Base-by-base conservation (phyloP, 2,888 invertebrate species). In the Incurvaria masculella region DNA sequence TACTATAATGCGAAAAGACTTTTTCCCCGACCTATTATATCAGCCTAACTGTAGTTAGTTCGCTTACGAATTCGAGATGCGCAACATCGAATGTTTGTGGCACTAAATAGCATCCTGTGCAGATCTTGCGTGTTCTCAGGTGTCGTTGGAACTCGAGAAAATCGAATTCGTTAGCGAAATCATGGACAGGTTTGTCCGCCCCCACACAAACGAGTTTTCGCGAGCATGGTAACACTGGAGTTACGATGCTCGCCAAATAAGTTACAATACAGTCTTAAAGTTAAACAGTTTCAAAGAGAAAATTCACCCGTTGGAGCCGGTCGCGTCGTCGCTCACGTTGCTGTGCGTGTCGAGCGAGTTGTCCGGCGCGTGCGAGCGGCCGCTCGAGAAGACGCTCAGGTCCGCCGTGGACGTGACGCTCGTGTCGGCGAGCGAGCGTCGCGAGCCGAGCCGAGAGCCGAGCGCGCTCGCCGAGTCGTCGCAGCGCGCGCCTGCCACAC, bases 361-460 rank as follows among this genome's bases (percentile, higher is more conserved):
- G 65, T 88, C 88, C 48, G 85, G 83, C 41, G 84, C 86, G 62
- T 88, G 88, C 11, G 87, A 88, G 47, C 86, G 80, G 11, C 86
- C 88, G 59, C 85, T 84, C 18, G 88, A 88, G 71, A 91, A 88
- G 54, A 90, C 88, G 57, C 89, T 89, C 50, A 91, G 78, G 65
- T 91, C 90, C 0, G 91, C 90, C 1, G 91, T 91, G 45, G 90
- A 91, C 23, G 91, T 91, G 46, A 91, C 88, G 58, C 89, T 89
- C 19, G 91, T 91, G 64, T 90, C 91, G 17, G 91, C 90, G 51
- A 91, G 75, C 45, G 91, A 91, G 47, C 89, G 85, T 48, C 89
- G 81, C 17, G 90, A 91, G 21, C 90, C 88, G n/a, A n/a, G n/a
- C n/a, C 89, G 81, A 16, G 90, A 91, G 51, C 82, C 81, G 48